Percentiles rank a stretch among this genome's conserved stretches.
Evolutionary conservation across 2,113 vertebrate species (phyloP).

Genomic region (Campylomormyrus tamandua): DNA sequence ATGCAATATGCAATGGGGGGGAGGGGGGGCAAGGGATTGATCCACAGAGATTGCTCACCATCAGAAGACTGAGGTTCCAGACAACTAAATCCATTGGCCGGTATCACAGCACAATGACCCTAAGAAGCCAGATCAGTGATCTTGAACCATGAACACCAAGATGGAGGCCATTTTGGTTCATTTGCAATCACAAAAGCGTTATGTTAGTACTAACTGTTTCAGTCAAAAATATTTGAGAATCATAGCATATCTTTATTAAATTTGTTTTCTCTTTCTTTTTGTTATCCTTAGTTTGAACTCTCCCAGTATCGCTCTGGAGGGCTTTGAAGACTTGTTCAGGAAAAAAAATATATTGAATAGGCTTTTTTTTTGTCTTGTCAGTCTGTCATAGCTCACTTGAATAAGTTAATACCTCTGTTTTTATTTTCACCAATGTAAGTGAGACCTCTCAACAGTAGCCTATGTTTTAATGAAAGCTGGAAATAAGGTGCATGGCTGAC

Average conservation of each 20-base stretch:
- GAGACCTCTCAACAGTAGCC: not conserved
- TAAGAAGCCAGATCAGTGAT: not conserved
- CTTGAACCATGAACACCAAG: not conserved
- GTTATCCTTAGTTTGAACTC: not conserved
- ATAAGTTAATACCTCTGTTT: not conserved
- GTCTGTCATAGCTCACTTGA: not conserved
- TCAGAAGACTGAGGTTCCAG: not conserved
- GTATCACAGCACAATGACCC: not conserved
- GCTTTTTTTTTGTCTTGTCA: not conserved
- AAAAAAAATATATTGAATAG: not conserved
- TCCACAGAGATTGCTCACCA: not conserved
- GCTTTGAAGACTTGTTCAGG: not conserved
- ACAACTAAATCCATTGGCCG: not conserved
- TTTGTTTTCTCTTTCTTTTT: not conserved
- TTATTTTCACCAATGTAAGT: not conserved
- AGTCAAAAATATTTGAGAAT: not conserved
- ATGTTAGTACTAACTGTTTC: not conserved
- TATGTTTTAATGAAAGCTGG: not conserved
- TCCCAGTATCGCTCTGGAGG: not conserved
- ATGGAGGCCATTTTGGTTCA: not conserved
- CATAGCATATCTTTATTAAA: not conserved
- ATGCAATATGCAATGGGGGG: not conserved
- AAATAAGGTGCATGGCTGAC: not conserved
- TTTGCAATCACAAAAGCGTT: not conserved
- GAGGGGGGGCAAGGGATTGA: not conserved